A percentile compares a stretch with the other conserved stretches of the same genome.
phyloP scores from a whole-genome alignment of 2,797 vertebrate genomes.

The Typhlichthys subterraneus region DNA sequence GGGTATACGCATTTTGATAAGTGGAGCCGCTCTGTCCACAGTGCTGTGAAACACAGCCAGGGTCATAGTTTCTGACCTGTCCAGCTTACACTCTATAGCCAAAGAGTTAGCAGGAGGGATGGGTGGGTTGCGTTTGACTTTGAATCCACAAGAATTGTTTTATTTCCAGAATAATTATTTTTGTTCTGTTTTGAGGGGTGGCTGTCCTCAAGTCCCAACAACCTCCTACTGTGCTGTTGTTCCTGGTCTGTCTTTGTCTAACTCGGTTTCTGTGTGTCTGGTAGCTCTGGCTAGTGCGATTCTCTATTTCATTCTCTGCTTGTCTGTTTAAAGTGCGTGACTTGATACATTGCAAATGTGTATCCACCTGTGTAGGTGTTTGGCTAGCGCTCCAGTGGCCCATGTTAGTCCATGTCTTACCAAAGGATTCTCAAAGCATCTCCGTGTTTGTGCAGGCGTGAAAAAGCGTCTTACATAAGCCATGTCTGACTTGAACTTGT shows the following conservation, averaged over 20 bases:
- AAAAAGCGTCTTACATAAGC: conserved; percentile 3
- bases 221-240: background rate
- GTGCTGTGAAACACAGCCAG: background rate
- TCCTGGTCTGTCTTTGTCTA: background rate
- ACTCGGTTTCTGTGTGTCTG: conserved; percentile 5
- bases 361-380: too few relatives aligned
- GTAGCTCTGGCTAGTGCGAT: background rate
- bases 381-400: too few relatives aligned
- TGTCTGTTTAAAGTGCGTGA: too few relatives aligned
- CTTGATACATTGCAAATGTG: too few relatives aligned
- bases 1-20: too few relatives aligned
- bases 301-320: too few relatives aligned
- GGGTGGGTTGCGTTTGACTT: background rate
- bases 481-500: background rate
- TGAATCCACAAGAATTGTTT: background rate
- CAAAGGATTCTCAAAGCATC: too few relatives aligned
- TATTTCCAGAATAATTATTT: background rate
- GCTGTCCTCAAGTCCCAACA: background rate
- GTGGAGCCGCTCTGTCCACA: background rate
- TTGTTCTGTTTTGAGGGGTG: background rate
- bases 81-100: background rate
- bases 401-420: too few relatives aligned
- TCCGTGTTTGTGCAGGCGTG: background rate
- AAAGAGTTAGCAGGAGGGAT: background rate
- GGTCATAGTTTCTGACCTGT: background rate